These are phyloP conservation scores for Bucorvus abyssinicus DNA, from an alignment of 2,797 vertebrate genomes.

Conservation along the genomic window DNA sequence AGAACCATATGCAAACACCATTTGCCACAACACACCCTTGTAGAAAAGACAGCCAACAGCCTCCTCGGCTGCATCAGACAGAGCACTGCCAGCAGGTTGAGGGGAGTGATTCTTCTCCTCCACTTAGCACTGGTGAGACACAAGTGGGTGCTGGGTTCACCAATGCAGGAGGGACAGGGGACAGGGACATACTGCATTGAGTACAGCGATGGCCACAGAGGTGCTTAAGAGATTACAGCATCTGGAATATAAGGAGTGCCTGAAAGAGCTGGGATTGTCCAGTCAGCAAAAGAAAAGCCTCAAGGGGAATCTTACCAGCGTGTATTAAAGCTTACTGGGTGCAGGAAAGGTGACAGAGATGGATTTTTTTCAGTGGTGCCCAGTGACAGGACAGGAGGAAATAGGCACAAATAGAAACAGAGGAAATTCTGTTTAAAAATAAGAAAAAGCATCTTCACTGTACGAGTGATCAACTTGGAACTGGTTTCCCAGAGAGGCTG, in stretches of 20 bases:
- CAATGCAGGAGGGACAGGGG: not conserved
- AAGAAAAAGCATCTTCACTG: not conserved
- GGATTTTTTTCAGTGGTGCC: not conserved
- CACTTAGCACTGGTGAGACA: not conserved
- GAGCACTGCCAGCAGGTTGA: not conserved
- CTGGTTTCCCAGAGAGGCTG: not conserved
- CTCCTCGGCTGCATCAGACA: not conserved
- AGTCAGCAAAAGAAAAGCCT: not conserved
- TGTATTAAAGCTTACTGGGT: not conserved
- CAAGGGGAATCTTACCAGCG: not conserved
- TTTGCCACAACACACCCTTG: not conserved
- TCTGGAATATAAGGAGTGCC: not conserved
- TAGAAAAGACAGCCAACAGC: not conserved
- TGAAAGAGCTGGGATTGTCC: not conserved
- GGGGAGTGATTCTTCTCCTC: not conserved
- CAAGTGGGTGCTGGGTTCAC: not conserved
- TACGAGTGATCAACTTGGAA: not conserved
- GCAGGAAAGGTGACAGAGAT: not conserved
- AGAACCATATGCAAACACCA: not conserved
- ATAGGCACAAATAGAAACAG: not conserved
- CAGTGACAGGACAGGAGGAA: not conserved
- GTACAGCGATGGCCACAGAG: not conserved
- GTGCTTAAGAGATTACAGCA: not conserved
- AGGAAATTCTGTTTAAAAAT: not conserved
- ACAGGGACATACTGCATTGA: not conserved